Base-by-base conservation (phyloP, 2,888 invertebrate species). In the Aporophyla nigra region DNA sequence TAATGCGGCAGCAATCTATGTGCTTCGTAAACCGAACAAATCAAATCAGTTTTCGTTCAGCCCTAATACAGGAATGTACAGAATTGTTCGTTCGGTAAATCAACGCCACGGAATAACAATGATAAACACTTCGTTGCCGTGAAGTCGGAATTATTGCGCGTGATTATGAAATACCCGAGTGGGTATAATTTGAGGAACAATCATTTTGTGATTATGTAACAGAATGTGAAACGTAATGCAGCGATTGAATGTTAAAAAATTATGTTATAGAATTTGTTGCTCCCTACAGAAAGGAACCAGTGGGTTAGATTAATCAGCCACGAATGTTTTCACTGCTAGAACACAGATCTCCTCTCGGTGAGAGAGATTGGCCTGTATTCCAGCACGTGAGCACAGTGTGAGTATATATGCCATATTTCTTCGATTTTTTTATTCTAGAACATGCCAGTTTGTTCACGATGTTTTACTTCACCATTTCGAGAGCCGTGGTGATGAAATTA, bases 81-180 rank as follows among this genome's bases (percentile, higher is more conserved):
- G 10, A 58, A 59, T 59, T 16, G 33, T 46, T 14, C 16, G 5
- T 53, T 61, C 46, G 12, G 43, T 59, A 53, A 53, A 76, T 78
- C 70, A 76, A 78, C 21, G 77, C 49, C n/a, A 75, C 27, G 2
- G 21, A 56, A 19, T 67, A 75, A 75, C 77, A 66, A 19, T 67
- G 40, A 77, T 77, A 51, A 58, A 61, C 56, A 62, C 62, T 27
- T 53, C 1, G 33, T 62, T 58, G 46, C 53, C 67, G 67, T 63
- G 53, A 61, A 79, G 66, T 66, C 12, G 40, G 51, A 46, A 40
- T 63, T 67, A 51, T 78, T 65, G 51, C 68, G 58, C 24, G 53
- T 58, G 51, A 58, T 78, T 79, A 80, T 40, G 67, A 74, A 80
- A 79, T 74, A 68, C 43, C 14, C 33, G 24, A 27, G 73, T 24